Percentiles rank a stretch among this genome's conserved stretches.
These are phyloP conservation scores for Amphiprion clarkii DNA, from an alignment of 2,797 vertebrate genomes.

Conservation along the genomic window DNA sequence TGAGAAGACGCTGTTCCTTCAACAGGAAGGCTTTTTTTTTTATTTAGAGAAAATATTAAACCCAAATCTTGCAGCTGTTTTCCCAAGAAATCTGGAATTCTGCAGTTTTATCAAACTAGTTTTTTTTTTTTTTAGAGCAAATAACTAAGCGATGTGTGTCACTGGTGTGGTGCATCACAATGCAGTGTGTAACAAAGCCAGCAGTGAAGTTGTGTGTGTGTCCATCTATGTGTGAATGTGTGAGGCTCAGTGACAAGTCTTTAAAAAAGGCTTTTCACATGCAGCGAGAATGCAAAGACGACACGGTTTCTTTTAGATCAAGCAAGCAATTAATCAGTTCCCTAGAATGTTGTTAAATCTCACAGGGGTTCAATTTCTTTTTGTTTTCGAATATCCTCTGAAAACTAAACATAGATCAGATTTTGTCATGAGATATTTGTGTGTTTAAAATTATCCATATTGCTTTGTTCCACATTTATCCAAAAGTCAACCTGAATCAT, in stretches of 20 bases:
- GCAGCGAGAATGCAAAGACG: not conserved
- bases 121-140: no score
- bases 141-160: not conserved
- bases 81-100: not conserved
- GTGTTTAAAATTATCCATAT: not conserved
- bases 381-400: not conserved
- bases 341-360: conserved; percentile 4
- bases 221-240: conserved; percentile 25
- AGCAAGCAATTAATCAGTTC: conserved; percentile 54
- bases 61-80: not conserved
- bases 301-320: not conserved
- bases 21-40: not conserved
- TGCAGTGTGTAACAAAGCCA: conserved; percentile 46
- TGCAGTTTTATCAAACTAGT: not conserved
- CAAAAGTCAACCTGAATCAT: not conserved
- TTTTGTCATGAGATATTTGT: not conserved
- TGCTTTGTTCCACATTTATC: not conserved
- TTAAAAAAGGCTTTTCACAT: conserved; percentile 15
- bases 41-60: not conserved
- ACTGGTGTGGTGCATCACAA: conserved; percentile 30
- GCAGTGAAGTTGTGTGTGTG: conserved; percentile 23
- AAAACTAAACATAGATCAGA: conserved; percentile 11
- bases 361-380: not conserved
- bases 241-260: conserved; percentile 10
- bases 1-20: conserved; percentile 23